A percentile compares a stretch with the other conserved stretches of the same genome.
These are phyloP conservation scores for Garra rufa DNA, from an alignment of 2,113 vertebrate species.

Conservation along the genomic window DNA sequence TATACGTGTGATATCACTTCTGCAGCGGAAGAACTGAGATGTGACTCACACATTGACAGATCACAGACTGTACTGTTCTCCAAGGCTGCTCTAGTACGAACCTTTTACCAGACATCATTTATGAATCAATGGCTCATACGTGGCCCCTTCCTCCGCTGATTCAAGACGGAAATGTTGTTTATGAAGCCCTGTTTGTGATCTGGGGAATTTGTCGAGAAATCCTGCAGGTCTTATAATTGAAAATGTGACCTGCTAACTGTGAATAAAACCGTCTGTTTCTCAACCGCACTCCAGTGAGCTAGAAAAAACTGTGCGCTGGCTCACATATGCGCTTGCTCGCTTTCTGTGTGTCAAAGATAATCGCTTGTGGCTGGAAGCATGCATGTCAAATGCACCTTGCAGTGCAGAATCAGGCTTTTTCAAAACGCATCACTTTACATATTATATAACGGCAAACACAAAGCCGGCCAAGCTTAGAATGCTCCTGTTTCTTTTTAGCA, in stretches of 20 bases:
- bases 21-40: slow-evolving; percentile 44
- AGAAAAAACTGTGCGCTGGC: background rate
- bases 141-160: slow-evolving; percentile 10
- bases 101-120: slow-evolving; percentile 38
- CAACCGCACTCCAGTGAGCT: background rate
- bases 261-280: background rate
- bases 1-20: slow-evolving; percentile 48
- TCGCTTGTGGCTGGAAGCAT: slow-evolving; percentile 43
- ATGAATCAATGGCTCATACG: slow-evolving; percentile 17
- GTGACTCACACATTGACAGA: slow-evolving; percentile 52
- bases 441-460: slow-evolving; percentile 38
- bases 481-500: slow-evolving; percentile 8
- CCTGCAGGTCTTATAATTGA: background rate
- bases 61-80: slow-evolving; percentile 48
- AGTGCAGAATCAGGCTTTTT: slow-evolving; percentile 3
- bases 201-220: background rate
- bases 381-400: slow-evolving; percentile 13
- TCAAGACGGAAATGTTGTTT: background rate
- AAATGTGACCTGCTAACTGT: background rate
- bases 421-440: slow-evolving; percentile 4
- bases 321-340: background rate
- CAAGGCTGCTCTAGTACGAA: background rate
- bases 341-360: slow-evolving; percentile 30
- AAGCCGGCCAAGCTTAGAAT: slow-evolving; percentile 1
- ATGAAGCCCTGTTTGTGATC: slow-evolving; percentile 2